Base-by-base conservation (phyloP, 2,113 vertebrate species). In the Tachuris rubrigastra region DNA sequence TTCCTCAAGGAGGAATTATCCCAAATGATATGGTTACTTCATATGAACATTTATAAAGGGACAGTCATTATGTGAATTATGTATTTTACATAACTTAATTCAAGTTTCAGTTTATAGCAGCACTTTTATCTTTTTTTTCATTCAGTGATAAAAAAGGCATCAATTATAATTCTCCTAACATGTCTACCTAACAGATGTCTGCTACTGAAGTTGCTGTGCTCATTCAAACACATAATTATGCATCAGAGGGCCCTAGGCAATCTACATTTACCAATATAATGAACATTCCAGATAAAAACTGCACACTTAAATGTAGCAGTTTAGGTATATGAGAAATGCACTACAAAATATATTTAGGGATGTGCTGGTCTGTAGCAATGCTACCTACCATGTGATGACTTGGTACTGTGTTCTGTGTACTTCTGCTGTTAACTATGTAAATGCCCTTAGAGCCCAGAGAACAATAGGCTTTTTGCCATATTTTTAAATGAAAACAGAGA, bases 1-100 rank as follows among this genome's bases (percentile, higher is more conserved):
- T 92, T 93, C 90, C 94, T 97, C 59, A 81, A 92, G 92, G 91
- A 93, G 53, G 68, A 89, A 83, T 95, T 95, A 91, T 95, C 90
- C 91, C 93, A 96, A 97, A 92, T 97, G 91, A 95, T 91, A 94
- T 80, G 92, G 91, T 97, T 96, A 95, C 83, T 97, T 94, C 95
- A 94, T 93, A 86, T 0, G 91, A 91, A 72, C 95, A 95, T 94
- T 96, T 97, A 89, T 90, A 96, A 97, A 97, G 94, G 94, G 81
- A 93, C 86, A 92, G 41, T 89, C 94, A 97, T 97, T 91, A 95
- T 47, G 84, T 4, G 81, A 97, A 93, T 95, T 96, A 96, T 84
- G 90, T 93, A 90, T 95, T 97, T 96, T 96, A 88, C 93, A 88
- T 93, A 96, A 92, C 95, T 96, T 95, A 92, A 94, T 96, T 92